Percentiles rank a stretch among this genome's conserved stretches.
These are phyloP conservation scores for Neodiprion fabricii DNA, from an alignment of 1,140 invertebrate genomes.

Conservation along the genomic window DNA sequence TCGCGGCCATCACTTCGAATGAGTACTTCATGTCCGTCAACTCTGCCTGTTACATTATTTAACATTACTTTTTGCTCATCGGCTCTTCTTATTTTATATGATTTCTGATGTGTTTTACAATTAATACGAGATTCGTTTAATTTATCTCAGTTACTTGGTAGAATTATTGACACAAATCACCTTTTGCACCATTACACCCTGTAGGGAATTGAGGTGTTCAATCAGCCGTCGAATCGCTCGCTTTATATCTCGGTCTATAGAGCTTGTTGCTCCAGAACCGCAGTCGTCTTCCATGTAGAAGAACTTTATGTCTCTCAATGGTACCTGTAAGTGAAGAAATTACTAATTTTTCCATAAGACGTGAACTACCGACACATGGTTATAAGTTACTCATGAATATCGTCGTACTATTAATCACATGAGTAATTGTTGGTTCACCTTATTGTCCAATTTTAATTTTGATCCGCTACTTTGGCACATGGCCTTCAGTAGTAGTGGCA, in stretches of 20 bases:
- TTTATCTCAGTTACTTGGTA: no score
- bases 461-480: conserved; percentile 65
- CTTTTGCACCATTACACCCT: conserved; percentile 64
- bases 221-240: conserved; percentile 71
- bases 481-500: conserved; percentile 75
- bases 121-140: no score
- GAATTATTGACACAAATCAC: conserved; percentile 43
- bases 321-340: conserved; percentile 60
- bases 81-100: no score
- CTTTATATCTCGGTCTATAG: conserved; percentile 72
- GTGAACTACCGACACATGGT: background rate
- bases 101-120: no score
- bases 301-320: conserved; percentile 73
- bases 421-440: conserved; percentile 52
- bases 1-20: conserved; percentile 65
- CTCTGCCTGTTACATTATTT: conserved; percentile 57
- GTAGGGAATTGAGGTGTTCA: conserved; percentile 65
- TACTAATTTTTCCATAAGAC: background rate
- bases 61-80: background rate
- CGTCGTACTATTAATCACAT: background rate
- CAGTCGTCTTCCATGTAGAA: conserved; percentile 82
- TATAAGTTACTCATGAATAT: background rate
- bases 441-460: conserved; percentile 68
- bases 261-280: conserved; percentile 66
- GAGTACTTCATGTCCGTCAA: conserved; percentile 67